Percentiles rank a stretch among this genome's conserved stretches.
These are phyloP conservation scores for Taeniopygia guttata DNA, from an alignment of 2,797 vertebrate species.

Conservation along the genomic window DNA sequence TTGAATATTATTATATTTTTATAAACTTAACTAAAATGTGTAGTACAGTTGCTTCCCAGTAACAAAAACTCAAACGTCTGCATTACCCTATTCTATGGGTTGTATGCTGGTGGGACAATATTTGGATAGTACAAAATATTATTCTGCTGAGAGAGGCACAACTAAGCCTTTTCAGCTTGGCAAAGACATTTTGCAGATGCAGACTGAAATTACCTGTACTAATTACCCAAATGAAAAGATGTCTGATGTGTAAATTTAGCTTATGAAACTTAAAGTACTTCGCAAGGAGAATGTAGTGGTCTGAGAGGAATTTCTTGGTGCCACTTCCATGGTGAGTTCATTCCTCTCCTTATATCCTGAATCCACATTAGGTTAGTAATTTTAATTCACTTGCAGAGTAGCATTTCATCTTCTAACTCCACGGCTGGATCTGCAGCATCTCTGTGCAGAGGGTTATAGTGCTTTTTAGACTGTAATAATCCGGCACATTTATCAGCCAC, in stretches of 20 bases:
- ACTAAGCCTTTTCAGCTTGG: neutral
- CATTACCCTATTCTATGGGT: neutral
- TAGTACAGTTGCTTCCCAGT: neutral
- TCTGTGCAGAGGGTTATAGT: neutral
- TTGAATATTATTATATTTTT: neutral
- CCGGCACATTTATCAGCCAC: neutral
- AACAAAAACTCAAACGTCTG: neutral
- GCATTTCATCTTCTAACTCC: neutral
- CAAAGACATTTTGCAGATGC: neutral
- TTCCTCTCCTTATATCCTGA: neutral
- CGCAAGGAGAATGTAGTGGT: neutral
- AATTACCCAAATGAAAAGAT: neutral
- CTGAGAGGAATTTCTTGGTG: neutral
- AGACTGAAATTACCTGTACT: neutral
- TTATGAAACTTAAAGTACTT: neutral
- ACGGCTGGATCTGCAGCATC: neutral
- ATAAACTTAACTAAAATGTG: neutral
- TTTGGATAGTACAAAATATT: neutral
- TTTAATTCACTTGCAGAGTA: neutral
- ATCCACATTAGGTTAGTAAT: neutral
- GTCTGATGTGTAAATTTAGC: neutral
- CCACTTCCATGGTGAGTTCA: neutral
- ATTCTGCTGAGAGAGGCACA: neutral
- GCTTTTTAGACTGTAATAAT: neutral
- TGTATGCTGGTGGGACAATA: neutral